Conservation (phyloP, 2,113 vertebrate genomes). For the Petrocephalus microphthalmus region DNA sequence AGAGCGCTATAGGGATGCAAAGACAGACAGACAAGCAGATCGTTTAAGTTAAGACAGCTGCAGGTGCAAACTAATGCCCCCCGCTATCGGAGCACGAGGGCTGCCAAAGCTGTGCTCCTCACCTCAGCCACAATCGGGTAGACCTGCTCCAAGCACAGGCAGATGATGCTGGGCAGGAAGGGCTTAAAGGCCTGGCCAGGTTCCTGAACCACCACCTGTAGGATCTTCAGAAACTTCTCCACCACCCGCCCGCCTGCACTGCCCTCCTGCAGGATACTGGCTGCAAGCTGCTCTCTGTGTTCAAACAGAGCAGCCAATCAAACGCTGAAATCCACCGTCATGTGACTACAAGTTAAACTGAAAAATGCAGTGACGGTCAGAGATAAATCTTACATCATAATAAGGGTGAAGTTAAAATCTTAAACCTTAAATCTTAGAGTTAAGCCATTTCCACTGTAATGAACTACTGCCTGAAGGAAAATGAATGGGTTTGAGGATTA, state of each 20-base stretch:
- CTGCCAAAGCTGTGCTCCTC: slow-evolving; percentile 19
- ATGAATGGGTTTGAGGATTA: neutral
- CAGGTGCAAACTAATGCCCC: neutral
- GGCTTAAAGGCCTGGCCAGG: slow-evolving; percentile 95
- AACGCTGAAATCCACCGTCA: neutral
- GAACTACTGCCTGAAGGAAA: neutral
- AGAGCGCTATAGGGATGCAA: slow-evolving; percentile 64
- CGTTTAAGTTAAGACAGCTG: neutral
- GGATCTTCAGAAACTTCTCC: slow-evolving; percentile 93
- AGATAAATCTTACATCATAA: neutral
- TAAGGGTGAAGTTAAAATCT: neutral
- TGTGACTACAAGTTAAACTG: neutral
- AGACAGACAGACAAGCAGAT: neutral
- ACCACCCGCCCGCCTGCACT: slow-evolving; percentile 90
- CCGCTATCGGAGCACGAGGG: neutral
- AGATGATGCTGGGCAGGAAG: slow-evolving; percentile 88
- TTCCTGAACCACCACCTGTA: slow-evolving; percentile 96
- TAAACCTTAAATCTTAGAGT: neutral
- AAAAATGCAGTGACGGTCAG: neutral
- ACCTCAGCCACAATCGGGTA: slow-evolving; percentile 97
- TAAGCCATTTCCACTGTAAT: neutral
- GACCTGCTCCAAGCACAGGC: slow-evolving; percentile 95
- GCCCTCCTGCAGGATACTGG: slow-evolving; percentile 92
- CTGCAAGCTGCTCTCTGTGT: slow-evolving; percentile 84
- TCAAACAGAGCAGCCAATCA: neutral